phyloP scores from a whole-genome alignment of 2,888 invertebrate genomes.

The Ypsolopha scabrella region DNA sequence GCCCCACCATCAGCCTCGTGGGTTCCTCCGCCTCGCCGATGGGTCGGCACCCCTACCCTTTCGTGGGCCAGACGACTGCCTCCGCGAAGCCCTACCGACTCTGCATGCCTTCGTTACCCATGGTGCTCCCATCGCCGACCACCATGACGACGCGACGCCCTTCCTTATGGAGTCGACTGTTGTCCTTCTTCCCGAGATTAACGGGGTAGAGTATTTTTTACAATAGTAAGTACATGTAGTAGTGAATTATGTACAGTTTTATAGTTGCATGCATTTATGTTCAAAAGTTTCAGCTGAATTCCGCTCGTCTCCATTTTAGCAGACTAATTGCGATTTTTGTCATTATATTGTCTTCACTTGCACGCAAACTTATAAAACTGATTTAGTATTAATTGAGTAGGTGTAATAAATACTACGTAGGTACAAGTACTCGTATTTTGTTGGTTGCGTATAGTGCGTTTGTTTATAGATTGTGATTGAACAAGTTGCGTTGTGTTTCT shows the following conservation, averaged over 20 bases:
- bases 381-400: constrained; percentile 1
- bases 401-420: neutral
- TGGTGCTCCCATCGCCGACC: constrained; percentile 20
- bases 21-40: constrained; percentile 48
- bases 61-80: constrained; percentile 30
- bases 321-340: constrained; percentile 5
- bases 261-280: constrained; percentile 2
- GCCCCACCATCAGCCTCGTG: constrained; percentile 40
- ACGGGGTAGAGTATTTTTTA: neutral
- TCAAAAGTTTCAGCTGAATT: neutral
- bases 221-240: neutral
- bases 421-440: constrained; percentile 1
- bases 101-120: constrained; percentile 32
- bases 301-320: neutral
- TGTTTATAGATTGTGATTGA: constrained; percentile 2
- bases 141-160: constrained; percentile 28
- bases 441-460: neutral
- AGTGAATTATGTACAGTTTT: constrained; percentile 1
- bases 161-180: constrained; percentile 39
- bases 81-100: constrained; percentile 38
- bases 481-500: neutral
- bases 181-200: constrained; percentile 40
- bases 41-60: constrained; percentile 49
- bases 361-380: constrained; percentile 4
- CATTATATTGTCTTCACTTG: neutral